A percentile compares a stretch with the other conserved stretches of the same genome.
These are phyloP conservation scores for Circaetus gallicus DNA, from an alignment of 2,113 vertebrate genomes.

Conservation along the genomic window DNA sequence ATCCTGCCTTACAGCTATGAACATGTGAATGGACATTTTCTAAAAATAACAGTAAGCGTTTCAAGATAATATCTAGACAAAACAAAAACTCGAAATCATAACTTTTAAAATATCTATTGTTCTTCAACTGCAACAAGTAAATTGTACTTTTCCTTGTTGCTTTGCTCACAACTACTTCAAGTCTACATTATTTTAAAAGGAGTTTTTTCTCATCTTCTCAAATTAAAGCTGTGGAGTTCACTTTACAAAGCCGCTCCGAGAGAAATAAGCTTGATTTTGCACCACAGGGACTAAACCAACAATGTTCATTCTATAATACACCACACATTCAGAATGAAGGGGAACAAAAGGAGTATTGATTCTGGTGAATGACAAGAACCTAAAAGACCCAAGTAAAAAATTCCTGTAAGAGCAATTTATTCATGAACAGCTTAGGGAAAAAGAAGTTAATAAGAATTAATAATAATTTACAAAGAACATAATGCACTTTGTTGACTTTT, in stretches of 20 bases:
- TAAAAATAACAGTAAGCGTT: not conserved
- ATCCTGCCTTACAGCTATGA: not conserved
- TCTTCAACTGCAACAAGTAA: not conserved
- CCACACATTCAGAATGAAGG: not conserved
- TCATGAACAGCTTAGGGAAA: conserved; percentile 3
- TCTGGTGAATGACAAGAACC: conserved; percentile 12
- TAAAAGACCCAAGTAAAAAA: conserved; percentile 32
- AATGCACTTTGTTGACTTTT: conserved; percentile 8
- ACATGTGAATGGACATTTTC: not conserved
- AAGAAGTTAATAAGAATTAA: conserved; percentile 15
- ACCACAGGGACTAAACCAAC: conserved; percentile 21
- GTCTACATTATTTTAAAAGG: not conserved
- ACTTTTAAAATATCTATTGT: not conserved
- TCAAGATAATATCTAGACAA: not conserved
- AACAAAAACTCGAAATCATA: not conserved
- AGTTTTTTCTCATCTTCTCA: not conserved
- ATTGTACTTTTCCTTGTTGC: not conserved
- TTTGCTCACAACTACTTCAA: not conserved
- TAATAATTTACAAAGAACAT: not conserved
- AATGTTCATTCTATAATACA: not conserved
- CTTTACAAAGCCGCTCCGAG: not conserved
- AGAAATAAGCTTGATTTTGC: conserved; percentile 1
- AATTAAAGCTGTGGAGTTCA: not conserved
- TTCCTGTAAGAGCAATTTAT: conserved; percentile 18
- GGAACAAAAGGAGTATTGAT: conserved; percentile 56